Conservation (phyloP, 2,888 invertebrate genomes). For the Idaea dimidiata region DNA sequence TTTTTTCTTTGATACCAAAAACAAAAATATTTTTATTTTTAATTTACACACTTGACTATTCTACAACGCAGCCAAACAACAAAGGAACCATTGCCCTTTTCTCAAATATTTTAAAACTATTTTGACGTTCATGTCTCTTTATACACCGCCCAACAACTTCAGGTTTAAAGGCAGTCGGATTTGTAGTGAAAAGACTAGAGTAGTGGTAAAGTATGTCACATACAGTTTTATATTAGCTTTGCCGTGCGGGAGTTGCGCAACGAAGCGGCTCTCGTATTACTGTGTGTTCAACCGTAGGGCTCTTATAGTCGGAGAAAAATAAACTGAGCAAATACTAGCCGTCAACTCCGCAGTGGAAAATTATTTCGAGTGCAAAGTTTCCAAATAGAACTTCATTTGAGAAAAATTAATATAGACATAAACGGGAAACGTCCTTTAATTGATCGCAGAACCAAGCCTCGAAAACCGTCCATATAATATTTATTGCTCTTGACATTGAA, state of each 20-base stretch:
- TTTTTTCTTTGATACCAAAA: too few relatives aligned
- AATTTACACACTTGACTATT: too few relatives aligned
- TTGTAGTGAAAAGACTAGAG: slow-evolving; percentile 47
- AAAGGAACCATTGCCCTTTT: not conserved
- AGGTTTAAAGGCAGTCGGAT: slow-evolving; percentile 31
- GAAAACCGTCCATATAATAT: not conserved
- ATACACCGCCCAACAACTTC: slow-evolving; percentile 7
- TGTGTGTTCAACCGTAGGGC: slow-evolving; percentile 66
- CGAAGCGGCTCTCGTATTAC: slow-evolving; percentile 60
- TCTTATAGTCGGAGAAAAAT: slow-evolving; percentile 63
- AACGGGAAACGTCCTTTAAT: slow-evolving; percentile 16
- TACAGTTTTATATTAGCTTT: slow-evolving; percentile 63
- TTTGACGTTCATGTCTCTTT: slow-evolving; percentile 8
- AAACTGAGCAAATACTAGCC: slow-evolving; percentile 69
- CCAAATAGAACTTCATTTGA: slow-evolving; percentile 41
- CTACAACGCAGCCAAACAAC: not conserved
- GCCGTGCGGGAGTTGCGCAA: slow-evolving; percentile 47
- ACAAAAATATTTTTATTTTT: too few relatives aligned
- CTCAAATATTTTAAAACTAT: not conserved
- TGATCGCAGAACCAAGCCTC: slow-evolving; percentile 1
- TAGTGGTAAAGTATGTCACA: slow-evolving; percentile 51
- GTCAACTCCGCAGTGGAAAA: slow-evolving; percentile 53
- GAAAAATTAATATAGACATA: slow-evolving; percentile 36
- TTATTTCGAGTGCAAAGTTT: slow-evolving; percentile 56
- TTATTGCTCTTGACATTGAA: not conserved